phyloP scores from a whole-genome alignment of 2,888 invertebrate species.

The Phlogophora meticulosa region DNA sequence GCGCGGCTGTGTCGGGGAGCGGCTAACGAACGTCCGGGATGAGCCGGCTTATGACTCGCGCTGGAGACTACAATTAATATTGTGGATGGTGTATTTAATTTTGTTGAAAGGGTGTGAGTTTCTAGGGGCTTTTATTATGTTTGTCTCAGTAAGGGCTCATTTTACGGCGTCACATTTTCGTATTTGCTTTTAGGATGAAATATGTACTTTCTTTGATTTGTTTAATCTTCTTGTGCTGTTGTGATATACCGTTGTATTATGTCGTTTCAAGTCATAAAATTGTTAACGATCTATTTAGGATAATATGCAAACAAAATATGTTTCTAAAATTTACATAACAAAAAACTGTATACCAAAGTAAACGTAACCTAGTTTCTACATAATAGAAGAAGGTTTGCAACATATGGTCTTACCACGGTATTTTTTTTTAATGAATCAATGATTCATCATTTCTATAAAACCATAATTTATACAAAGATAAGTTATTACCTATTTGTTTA shows the following conservation, averaged over 20 bases:
- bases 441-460: too few relatives aligned
- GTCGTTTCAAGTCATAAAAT: background rate
- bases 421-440: too few relatives aligned
- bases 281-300: background rate
- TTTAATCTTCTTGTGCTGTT: background rate
- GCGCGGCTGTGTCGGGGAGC: constrained; percentile 27
- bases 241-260: too few relatives aligned
- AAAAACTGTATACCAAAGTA: too few relatives aligned
- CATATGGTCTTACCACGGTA: too few relatives aligned
- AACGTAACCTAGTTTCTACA: too few relatives aligned
- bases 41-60: constrained; percentile 17
- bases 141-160: background rate
- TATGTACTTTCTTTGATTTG: constrained; percentile 6
- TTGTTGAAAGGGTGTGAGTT: constrained; percentile 6
- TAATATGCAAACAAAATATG: too few relatives aligned
- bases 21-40: constrained; percentile 36
- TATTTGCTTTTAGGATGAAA: background rate
- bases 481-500: too few relatives aligned
- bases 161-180: constrained; percentile 6
- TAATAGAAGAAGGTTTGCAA: too few relatives aligned
- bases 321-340: too few relatives aligned
- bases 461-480: too few relatives aligned
- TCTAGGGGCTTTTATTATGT: constrained; percentile 28
- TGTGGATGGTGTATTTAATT: constrained; percentile 30
- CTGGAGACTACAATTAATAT: constrained; percentile 38